A percentile compares a stretch with the other conserved stretches of the same genome.
Evolutionary conservation across 2,888 invertebrate genomes (phyloP).

Genomic region (Clanis bilineata): DNA sequence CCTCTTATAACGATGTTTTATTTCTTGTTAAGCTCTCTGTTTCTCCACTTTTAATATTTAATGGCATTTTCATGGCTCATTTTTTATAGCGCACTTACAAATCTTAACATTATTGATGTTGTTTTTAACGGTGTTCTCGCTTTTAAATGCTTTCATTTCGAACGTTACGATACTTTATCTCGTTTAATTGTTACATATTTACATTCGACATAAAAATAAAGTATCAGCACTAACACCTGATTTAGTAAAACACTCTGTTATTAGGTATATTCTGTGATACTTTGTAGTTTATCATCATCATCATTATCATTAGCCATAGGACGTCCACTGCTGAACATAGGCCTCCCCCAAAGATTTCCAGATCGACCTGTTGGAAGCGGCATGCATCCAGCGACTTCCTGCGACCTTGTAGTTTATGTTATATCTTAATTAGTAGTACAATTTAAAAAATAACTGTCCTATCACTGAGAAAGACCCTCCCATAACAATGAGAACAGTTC

Average conservation of each 20-base stretch:
- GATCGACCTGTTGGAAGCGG: too few relatives aligned
- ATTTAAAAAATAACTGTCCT: too few relatives aligned
- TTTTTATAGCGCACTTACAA: conserved; percentile 79
- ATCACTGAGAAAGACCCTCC: too few relatives aligned
- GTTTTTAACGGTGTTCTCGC: conserved; percentile 48
- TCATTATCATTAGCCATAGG: too few relatives aligned
- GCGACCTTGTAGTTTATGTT: too few relatives aligned
- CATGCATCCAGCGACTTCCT: too few relatives aligned
- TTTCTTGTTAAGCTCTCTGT: conserved; percentile 82
- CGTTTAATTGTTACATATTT: conserved; percentile 37
- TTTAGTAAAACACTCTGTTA: neutral
- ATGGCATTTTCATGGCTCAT: conserved; percentile 80
- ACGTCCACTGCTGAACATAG: too few relatives aligned
- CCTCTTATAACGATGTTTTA: conserved; percentile 81
- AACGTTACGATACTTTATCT: conserved; percentile 24
- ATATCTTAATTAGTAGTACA: too few relatives aligned
- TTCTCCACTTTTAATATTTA: conserved; percentile 83
- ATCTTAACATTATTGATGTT: conserved; percentile 73
- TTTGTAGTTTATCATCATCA: too few relatives aligned
- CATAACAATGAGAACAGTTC: too few relatives aligned
- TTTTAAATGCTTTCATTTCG: conserved; percentile 17
- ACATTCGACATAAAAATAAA: neutral
- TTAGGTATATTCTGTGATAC: too few relatives aligned
- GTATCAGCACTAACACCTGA: neutral
- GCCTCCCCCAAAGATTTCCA: too few relatives aligned